These are phyloP conservation scores for Platycnemis pennipes DNA, from an alignment of 2,888 invertebrate genomes.

Conservation along the genomic window DNA sequence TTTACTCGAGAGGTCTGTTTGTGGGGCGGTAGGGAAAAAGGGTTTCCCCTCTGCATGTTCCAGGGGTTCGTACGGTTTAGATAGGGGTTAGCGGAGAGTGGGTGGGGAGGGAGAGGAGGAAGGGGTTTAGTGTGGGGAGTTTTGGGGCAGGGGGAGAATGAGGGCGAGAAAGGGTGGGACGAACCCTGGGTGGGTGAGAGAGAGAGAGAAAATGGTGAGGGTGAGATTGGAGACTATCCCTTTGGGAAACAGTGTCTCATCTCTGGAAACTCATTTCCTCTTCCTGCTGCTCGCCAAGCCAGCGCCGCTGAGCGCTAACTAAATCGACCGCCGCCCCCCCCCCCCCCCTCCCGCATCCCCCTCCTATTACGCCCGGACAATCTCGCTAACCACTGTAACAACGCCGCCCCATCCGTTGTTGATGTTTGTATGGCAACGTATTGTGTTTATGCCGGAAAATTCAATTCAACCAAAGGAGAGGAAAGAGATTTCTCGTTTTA, in stretches of 20 bases:
- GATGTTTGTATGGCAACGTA: too few relatives aligned
- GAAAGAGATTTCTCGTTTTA: too few relatives aligned
- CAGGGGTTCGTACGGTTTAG: neutral
- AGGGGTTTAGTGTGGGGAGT: neutral
- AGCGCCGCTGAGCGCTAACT: conserved; percentile 56
- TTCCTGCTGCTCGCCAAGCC: neutral
- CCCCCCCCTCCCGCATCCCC: neutral
- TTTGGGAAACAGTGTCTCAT: conserved; percentile 53
- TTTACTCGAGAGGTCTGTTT: conserved; percentile 63
- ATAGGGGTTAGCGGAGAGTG: neutral
- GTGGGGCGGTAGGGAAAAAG: neutral
- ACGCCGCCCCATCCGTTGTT: too few relatives aligned
- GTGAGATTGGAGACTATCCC: neutral
- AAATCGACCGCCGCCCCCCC: neutral
- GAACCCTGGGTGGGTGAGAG: neutral
- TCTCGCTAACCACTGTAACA: too few relatives aligned
- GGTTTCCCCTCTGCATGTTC: neutral
- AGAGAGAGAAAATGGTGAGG: neutral
- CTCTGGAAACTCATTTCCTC: conserved; percentile 47
- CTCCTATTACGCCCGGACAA: too few relatives aligned
- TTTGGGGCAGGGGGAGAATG: neutral
- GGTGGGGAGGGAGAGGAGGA: neutral
- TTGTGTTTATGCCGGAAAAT: too few relatives aligned
- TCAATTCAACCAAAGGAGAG: too few relatives aligned
- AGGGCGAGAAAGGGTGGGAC: neutral